A percentile compares a stretch with the other conserved stretches of the same genome.
Conservation (phyloP, 2,113 vertebrate genomes). For the Myotis brandtii region DNA sequence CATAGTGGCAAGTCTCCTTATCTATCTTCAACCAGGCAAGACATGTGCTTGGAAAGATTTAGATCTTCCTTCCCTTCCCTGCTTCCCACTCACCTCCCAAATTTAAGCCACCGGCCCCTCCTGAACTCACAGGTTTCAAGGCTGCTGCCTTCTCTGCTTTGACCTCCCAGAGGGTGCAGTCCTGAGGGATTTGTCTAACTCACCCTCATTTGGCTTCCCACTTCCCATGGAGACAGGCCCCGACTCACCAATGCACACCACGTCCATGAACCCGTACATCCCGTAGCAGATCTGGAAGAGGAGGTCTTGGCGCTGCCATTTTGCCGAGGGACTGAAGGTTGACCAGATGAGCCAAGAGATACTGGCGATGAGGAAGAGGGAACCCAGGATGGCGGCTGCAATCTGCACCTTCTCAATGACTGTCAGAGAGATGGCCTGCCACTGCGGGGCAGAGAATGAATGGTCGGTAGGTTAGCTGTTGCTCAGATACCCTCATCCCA, state of each 20-base stretch:
- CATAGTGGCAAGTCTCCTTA: background rate
- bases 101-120: background rate
- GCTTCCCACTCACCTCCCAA: background rate
- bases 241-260: constrained; percentile 97
- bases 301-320: constrained; percentile 99
- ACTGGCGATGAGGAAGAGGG: constrained; percentile 98
- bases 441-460: constrained; percentile 85
- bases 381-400: constrained; percentile 97
- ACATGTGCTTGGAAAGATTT: background rate
- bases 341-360: constrained; percentile 99
- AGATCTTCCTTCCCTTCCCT: background rate
- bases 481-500: background rate
- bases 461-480: background rate
- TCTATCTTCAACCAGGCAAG: background rate
- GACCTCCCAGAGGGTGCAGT: background rate
- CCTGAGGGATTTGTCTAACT: no score
- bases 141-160: background rate
- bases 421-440: constrained; percentile 99
- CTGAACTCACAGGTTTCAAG: background rate
- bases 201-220: background rate
- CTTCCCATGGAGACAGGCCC: background rate
- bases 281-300: constrained; percentile 99
- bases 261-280: constrained; percentile 99
- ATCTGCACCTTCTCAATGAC: constrained; percentile 99
- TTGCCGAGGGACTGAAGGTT: constrained; percentile 97